phyloP scores from a whole-genome alignment of 2,888 invertebrate genomes.

The Brachylomia viminalis region DNA sequence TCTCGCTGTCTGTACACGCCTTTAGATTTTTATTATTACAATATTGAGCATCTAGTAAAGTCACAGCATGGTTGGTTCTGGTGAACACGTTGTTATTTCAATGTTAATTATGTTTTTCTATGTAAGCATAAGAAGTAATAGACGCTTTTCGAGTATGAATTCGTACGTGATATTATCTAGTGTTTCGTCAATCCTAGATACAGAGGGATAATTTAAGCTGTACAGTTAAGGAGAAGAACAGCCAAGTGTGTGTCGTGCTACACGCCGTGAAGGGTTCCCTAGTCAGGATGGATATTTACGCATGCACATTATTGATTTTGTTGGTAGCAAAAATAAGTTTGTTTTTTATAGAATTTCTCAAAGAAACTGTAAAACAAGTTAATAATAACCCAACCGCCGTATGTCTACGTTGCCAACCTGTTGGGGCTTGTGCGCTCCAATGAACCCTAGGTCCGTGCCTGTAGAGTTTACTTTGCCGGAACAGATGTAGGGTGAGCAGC shows the following conservation, averaged over 20 bases:
- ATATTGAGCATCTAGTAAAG: neutral
- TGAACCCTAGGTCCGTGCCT: neutral
- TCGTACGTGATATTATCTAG: neutral
- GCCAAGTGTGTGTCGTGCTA: neutral
- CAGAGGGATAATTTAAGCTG: neutral
- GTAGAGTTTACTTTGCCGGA: neutral
- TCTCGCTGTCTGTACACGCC: neutral
- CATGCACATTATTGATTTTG: neutral
- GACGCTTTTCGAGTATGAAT: neutral
- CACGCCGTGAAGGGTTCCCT: neutral
- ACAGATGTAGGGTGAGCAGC: neutral
- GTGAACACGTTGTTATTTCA: neutral
- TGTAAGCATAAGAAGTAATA: neutral
- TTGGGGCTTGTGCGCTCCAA: neutral
- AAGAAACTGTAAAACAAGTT: neutral
- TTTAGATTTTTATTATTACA: neutral
- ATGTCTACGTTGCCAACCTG: neutral
- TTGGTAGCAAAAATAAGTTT: no score
- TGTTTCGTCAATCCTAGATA: neutral
- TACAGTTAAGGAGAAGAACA: neutral
- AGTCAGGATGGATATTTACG: neutral
- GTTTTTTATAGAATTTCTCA: neutral
- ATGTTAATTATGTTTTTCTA: neutral
- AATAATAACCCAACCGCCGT: neutral
- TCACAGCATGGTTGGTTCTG: neutral